Evolutionary conservation across 2,113 vertebrate species (phyloP).

Genomic region (western clawed frog (Xenopus tropicalis)): UCB_Xtro_10.0 CM004448.2:50560501-50561000

Average conservation of each 20-base stretch:
- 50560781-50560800: no score
- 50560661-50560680: constrained; percentile 50
- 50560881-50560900: not conserved
- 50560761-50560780: not conserved
- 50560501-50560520: not conserved
- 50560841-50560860: no score
- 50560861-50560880: not conserved
- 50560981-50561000: no score
- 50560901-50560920: not conserved
- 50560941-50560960: not conserved
- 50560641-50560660: constrained; percentile 35
- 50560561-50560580: not conserved
- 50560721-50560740: not conserved
- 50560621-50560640: constrained; percentile 31
- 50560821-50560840: no score
- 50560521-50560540: not conserved
- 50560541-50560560: not conserved
- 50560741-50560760: not conserved
- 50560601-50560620: not conserved
- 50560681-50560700: constrained; percentile 53
- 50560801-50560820: no score
- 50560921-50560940: not conserved
- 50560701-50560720: constrained; percentile 53
- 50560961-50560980: not conserved
- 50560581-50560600: not conserved